Conservation (phyloP, 2,113 vertebrate genomes). For the Opisthocomus hoazin region DNA sequence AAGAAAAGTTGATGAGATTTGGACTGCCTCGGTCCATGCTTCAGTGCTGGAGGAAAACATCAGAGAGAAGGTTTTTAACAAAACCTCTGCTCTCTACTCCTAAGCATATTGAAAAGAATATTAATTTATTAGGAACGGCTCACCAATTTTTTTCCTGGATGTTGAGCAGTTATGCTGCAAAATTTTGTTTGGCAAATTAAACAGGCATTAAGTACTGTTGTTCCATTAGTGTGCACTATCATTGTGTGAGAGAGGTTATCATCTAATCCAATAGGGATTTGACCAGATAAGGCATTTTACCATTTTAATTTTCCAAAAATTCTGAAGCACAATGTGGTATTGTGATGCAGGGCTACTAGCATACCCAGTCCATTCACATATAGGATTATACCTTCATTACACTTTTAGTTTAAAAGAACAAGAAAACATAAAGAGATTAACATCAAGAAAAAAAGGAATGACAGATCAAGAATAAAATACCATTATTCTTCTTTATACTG, state of each 20-base stretch:
- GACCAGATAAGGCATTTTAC: neutral
- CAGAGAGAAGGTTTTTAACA: neutral
- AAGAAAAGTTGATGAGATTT: neutral
- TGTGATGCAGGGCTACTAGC: neutral
- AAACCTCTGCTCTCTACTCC: neutral
- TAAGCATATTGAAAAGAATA: neutral
- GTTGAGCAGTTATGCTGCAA: neutral
- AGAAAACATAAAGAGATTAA: neutral
- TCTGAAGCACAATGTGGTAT: neutral
- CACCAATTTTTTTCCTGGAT: neutral
- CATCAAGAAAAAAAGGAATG: neutral
- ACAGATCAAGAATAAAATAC: neutral
- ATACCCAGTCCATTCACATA: neutral
- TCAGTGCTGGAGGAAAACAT: neutral
- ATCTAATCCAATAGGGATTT: neutral
- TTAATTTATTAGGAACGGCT: neutral
- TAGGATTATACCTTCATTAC: neutral
- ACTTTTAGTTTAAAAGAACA: neutral
- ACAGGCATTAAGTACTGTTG: neutral
- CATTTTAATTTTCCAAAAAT: neutral
- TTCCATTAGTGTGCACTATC: neutral
- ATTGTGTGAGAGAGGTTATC: neutral
- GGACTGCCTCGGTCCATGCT: neutral
- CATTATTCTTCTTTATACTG: neutral
- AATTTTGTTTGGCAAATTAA: neutral